Base-by-base conservation (phyloP, 2,888 invertebrate species). In the Habroteleia sp. region DNA sequence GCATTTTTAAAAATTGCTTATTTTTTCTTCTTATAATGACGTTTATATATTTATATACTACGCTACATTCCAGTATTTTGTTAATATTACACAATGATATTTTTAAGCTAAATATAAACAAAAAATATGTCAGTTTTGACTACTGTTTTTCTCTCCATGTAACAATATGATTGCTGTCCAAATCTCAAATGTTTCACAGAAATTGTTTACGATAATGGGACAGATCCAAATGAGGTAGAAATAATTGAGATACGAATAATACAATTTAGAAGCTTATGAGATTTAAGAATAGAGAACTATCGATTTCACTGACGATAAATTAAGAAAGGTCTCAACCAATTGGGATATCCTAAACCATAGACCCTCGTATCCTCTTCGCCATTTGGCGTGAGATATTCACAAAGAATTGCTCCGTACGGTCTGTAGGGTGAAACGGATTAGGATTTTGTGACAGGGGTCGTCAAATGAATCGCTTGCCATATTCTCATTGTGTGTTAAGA, bases 311-410 rank as follows among this genome's bases (percentile, higher is more conserved):
- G 37, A 10, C 27, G 62, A 48, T 48, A 48, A 74, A 74, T 68
- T 60, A 68, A 68, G 65, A 54, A 68, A 48, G 27, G 31, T 11
- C 41, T 23, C 39, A 37, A 37, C 25, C 60, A 46, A 46, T 41
- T 48, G 63, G 33, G 5, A 25, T 37, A 13, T 39, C 35, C 48
- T 44, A 31, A 35, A 42, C 13, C 14, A n/a, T n/a, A 48, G 14
- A 35, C 52, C 62, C 52, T 52, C 62, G 44, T 3, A 33, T 35
- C 29, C 25, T 58, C 39, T 23, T 16, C 41, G 13, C 58, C 56
- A 63, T 63, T 58, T 50, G 60, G 39, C 39, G 42, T n/a, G 33
- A 41, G 39, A 74, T 54, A 66, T 62, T 66, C 62, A 41, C 66
- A 46, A 66, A 66, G 74, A 46, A 56, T 58, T 33, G 25, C 16